Conservation (phyloP, 2,888 invertebrate species). For the Sarcophaga variegata region DNA sequence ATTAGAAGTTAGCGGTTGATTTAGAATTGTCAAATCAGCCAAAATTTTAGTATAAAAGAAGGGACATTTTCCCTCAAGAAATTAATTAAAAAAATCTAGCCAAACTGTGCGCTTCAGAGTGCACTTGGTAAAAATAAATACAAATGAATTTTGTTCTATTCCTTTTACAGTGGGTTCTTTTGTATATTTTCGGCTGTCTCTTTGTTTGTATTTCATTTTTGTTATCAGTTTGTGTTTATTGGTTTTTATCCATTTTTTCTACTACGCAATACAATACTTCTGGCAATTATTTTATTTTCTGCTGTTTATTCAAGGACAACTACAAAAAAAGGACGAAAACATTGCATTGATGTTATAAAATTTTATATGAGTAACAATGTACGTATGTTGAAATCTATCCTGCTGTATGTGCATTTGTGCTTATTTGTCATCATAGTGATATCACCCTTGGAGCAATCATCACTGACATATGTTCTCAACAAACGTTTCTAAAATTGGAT, state of each 20-base stretch:
- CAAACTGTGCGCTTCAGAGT: not conserved
- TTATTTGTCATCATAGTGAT: conserved; percentile 59
- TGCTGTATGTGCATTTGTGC: conserved; percentile 18
- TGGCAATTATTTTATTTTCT: conserved; percentile 51
- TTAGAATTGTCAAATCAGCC: no score
- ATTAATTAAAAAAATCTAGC: no score
- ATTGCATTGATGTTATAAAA: conserved; percentile 15
- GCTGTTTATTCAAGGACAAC: conserved; percentile 58
- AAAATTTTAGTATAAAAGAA: no score
- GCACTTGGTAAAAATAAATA: no score
- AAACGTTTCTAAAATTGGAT: conserved; percentile 66
- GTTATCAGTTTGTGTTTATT: not conserved
- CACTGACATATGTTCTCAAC: conserved; percentile 63
- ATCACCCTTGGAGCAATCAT: conserved; percentile 63
- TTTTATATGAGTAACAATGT: not conserved
- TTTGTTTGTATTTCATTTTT: not conserved
- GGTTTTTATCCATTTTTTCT: conserved; percentile 8
- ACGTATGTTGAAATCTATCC: not conserved
- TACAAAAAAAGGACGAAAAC: not conserved
- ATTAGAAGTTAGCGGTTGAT: no score
- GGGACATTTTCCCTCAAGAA: no score
- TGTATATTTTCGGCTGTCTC: not conserved
- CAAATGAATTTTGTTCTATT: no score
- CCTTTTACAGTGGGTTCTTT: not conserved
- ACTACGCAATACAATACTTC: conserved; percentile 49